Evolutionary conservation across 1,140 invertebrate species (phyloP).

Genomic region (Sycophaga agraensis): DNA sequence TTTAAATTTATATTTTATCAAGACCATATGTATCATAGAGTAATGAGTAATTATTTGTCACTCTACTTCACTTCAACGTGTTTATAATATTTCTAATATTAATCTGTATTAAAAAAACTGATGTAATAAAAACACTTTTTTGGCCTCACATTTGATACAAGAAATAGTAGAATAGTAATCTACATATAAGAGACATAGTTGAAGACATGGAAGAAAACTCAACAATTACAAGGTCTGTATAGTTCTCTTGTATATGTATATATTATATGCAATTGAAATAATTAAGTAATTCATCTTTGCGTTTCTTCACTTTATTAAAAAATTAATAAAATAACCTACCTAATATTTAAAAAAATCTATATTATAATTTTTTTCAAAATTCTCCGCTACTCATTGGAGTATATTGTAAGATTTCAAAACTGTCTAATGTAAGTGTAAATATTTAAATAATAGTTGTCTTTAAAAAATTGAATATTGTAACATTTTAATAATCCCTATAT

Average conservation of each 20-base stretch:
- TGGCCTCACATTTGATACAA: constrained; percentile 48
- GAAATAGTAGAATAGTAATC: constrained; percentile 13
- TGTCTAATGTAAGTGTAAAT: constrained; percentile 35
- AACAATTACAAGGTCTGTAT: constrained; percentile 17
- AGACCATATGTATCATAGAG: constrained; percentile 35
- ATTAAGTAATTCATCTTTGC: constrained; percentile 29
- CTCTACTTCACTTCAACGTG: constrained; percentile 24
- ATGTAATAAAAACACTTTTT: constrained; percentile 52
- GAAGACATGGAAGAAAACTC: constrained; percentile 26
- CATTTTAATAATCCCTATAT: constrained; percentile 40
- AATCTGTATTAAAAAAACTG: constrained; percentile 47
- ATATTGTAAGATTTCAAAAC: constrained; percentile 29
- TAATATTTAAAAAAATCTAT: constrained; percentile 26
- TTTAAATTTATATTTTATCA: constrained; percentile 7
- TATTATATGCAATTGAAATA: constrained; percentile 15
- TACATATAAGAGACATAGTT: constrained; percentile 5
- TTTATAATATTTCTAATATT: constrained; percentile 45
- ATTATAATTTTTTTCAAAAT: constrained; percentile 15
- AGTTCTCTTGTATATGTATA: constrained; percentile 10
- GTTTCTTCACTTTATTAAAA: constrained; percentile 23
- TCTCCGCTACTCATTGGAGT: constrained; percentile 4
- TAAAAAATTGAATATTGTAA: constrained; percentile 45
- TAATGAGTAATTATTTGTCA: constrained; percentile 18
- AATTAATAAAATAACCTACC: constrained; percentile 26
- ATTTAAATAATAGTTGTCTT: constrained; percentile 39